Evolutionary conservation across 2,113 vertebrate species (phyloP).

Genomic region (Xiphophorus hellerii): DNA sequence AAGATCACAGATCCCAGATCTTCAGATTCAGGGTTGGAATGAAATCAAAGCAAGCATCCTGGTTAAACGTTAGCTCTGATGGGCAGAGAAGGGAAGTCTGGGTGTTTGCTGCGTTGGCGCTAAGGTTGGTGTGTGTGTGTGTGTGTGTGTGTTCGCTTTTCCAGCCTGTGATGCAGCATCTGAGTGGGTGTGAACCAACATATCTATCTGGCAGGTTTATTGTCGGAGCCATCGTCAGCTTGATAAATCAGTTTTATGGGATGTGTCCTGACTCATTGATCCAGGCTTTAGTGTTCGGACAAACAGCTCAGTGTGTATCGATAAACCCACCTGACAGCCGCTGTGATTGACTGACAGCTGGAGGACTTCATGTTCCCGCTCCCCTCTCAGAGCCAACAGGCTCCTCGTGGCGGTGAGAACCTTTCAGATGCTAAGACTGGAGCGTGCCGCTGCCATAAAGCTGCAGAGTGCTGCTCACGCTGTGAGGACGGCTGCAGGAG

Average conservation of each 20-base stretch:
- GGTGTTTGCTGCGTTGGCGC: background rate
- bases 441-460: conserved; percentile 22
- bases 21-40: background rate
- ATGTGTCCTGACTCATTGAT: conserved; percentile 53
- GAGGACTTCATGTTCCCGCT: background rate
- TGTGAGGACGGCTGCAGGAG: conserved; percentile 31
- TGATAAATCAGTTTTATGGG: conserved; percentile 67
- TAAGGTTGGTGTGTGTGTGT: background rate
- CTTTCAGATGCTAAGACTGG: conserved; percentile 6
- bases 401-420: background rate
- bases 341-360: conserved; percentile 49
- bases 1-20: background rate
- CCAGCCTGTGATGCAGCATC: conserved; percentile 2
- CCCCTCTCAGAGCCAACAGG: background rate
- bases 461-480: conserved; percentile 13
- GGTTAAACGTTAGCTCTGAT: too few relatives aligned
- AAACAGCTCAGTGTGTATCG: conserved; percentile 46
- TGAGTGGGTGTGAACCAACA: conserved; percentile 54
- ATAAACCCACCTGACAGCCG: conserved; percentile 47
- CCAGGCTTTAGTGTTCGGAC: conserved; percentile 55
- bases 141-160: background rate
- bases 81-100: background rate
- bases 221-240: conserved; percentile 41
- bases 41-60: background rate
- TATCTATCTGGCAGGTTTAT: conserved; percentile 68